Percentiles rank a stretch among this genome's conserved stretches.
phyloP scores from a whole-genome alignment of 2,113 vertebrate genomes.

The Tinamus guttatus region DNA sequence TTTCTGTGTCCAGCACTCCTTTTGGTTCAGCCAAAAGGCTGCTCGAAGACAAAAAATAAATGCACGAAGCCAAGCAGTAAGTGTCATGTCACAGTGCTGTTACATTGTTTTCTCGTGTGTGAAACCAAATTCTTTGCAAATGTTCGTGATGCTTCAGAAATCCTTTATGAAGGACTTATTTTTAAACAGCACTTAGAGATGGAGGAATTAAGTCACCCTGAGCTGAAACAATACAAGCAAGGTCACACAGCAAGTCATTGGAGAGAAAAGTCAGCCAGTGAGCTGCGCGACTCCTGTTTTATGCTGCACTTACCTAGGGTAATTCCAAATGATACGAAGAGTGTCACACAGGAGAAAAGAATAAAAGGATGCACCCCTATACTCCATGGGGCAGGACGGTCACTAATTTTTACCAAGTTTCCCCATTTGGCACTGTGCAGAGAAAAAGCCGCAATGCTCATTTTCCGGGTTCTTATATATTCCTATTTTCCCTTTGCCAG shows the following conservation, averaged over 20 bases:
- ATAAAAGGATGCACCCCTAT: neutral
- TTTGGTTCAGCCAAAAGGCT: conserved; percentile 22
- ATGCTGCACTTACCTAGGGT: neutral
- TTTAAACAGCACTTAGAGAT: neutral
- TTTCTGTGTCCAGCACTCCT: conserved; percentile 28
- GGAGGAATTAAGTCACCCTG: neutral
- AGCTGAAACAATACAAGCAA: neutral
- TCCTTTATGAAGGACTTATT: neutral
- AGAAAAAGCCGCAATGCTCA: neutral
- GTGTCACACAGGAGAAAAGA: neutral
- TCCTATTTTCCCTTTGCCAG: neutral
- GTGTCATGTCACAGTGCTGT: neutral
- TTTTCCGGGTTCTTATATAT: neutral
- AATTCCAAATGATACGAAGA: neutral
- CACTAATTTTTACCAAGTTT: neutral
- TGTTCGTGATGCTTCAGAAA: neutral
- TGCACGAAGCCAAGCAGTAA: conserved; percentile 6
- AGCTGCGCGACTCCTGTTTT: neutral
- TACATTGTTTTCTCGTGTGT: neutral
- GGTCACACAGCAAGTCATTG: neutral
- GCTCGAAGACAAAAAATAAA: conserved; percentile 28
- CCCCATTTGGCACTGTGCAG: neutral
- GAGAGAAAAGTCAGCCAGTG: neutral
- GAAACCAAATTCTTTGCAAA: neutral
- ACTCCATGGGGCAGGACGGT: neutral